Base-by-base conservation (phyloP, 2,113 vertebrate genomes). In the Sitta europaea region DNA sequence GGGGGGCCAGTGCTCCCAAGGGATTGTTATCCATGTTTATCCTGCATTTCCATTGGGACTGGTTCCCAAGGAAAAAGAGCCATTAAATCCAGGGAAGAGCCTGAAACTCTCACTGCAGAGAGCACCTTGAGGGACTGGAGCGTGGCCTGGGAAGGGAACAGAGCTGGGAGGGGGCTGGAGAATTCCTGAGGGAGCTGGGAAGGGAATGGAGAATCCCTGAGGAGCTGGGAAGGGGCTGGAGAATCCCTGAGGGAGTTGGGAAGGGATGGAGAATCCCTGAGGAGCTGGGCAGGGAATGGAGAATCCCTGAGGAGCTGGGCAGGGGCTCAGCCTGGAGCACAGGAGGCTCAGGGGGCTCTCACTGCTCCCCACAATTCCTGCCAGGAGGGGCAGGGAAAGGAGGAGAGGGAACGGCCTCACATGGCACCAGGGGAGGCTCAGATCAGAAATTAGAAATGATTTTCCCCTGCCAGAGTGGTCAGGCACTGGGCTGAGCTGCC, bases 101-200 rank as follows among this genome's bases (percentile, higher is more conserved):
- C 59, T 29, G 63, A 80, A 70, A 70, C 10, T 54, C 10, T 16
- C 38, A 23, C 23, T 70, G 28, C 28, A 28, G 28, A 61, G 29
- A 47, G 47, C 18, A 12, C 45, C 1, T 4, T 0, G 42, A 62
- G 33, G 28, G 27, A 23, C 27, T 62, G 80, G 43, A 58, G 53
- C 1, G 0, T 21, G 43, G 3, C 19, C 54, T 40, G 78, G 5
- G 67, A 1, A 43, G 47, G 47, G 57, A 53, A 53, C 0, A 4
- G 47, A 53, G 55, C 8, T 51, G 55, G 78, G 54, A 51, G 42
- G 36, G 66, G 31, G 4, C 12, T 71, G 67, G 55, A 71, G 5
- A 48, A 35, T 3, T 14, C 33, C 63, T 66, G 63, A 63, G 43
- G 43, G 63, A 67, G 43, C 55, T 59, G 54, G 54, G 36, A 59